These are phyloP conservation scores for Ivindomyrus marchei DNA, from an alignment of 2,113 vertebrate genomes.

Conservation along the genomic window DNA sequence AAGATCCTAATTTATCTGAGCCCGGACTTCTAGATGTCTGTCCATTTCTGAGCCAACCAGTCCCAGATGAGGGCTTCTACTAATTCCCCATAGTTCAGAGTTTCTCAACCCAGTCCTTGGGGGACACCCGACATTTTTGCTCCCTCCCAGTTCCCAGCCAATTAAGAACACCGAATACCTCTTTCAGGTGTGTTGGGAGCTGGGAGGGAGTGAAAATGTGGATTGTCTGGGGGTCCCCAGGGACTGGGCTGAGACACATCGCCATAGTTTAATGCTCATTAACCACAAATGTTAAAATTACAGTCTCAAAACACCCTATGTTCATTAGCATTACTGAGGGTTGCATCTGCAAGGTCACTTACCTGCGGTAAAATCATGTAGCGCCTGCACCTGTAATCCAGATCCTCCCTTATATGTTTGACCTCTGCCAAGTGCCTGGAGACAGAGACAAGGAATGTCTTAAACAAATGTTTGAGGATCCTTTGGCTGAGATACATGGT, in stretches of 20 bases:
- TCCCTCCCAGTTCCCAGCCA: background rate
- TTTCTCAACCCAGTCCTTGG: background rate
- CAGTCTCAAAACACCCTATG: background rate
- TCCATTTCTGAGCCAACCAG: background rate
- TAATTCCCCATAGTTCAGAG: background rate
- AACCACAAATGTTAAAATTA: background rate
- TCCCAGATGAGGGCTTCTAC: background rate
- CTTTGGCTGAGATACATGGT: background rate
- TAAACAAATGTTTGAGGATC: background rate
- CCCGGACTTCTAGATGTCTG: background rate
- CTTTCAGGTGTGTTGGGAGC: background rate
- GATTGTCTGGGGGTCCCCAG: background rate
- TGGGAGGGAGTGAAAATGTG: background rate
- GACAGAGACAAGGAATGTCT: background rate
- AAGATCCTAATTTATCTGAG: background rate
- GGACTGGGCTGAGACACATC: background rate
- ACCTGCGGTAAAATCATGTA: conserved; percentile 85
- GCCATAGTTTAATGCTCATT: background rate
- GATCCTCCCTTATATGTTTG: conserved; percentile 34
- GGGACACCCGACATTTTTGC: background rate
- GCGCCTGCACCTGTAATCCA: conserved; percentile 66
- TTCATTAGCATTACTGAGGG: background rate
- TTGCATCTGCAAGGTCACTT: conserved; percentile 25
- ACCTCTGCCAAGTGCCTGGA: conserved; percentile 33
- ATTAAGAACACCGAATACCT: background rate